These are phyloP conservation scores for Labroides dimidiatus DNA, from an alignment of 2,797 vertebrate species.

Conservation along the genomic window DNA sequence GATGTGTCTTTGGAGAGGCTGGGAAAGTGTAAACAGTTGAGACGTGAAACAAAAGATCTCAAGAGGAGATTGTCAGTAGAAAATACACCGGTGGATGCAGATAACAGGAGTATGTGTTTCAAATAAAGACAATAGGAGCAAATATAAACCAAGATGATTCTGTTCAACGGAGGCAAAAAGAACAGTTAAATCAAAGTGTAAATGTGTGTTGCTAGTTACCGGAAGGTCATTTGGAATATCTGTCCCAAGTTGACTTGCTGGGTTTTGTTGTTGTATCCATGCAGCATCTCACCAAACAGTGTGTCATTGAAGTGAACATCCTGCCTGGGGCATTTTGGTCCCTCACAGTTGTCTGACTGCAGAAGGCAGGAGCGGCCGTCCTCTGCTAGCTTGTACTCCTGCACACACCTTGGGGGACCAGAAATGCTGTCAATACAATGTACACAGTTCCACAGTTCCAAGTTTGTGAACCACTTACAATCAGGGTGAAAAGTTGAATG, in stretches of 20 bases:
- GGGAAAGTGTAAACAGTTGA: constrained; percentile 30
- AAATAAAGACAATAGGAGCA: background rate
- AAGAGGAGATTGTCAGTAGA: constrained; percentile 11
- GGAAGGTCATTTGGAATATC: constrained; percentile 99
- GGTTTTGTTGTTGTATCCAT: constrained; percentile 95
- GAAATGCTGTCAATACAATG: constrained; percentile 38
- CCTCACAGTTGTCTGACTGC: constrained; percentile 93
- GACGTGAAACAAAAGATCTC: constrained; percentile 42
- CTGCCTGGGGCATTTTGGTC: constrained; percentile 90
- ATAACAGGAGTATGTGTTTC: constrained; percentile 20
- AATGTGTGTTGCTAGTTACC: constrained; percentile 80
- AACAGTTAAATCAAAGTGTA: constrained; percentile 2
- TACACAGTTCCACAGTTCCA: background rate
- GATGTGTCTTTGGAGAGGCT: constrained; percentile 42
- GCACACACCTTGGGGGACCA: constrained; percentile 88
- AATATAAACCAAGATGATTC: background rate
- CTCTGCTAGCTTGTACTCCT: constrained; percentile 94
- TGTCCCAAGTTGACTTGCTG: constrained; percentile 95
- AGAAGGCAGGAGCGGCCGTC: constrained; percentile 96
- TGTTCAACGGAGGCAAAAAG: too few species aligned
- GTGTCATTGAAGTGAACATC: constrained; percentile 94
- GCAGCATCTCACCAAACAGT: constrained; percentile 97
- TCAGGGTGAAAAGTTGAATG: constrained; percentile 20
- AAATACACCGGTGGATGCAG: constrained; percentile 21
- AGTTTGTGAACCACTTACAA: constrained; percentile 61